phyloP scores from a whole-genome alignment of 2,113 vertebrate species.

The Suricata suricatta region DNA sequence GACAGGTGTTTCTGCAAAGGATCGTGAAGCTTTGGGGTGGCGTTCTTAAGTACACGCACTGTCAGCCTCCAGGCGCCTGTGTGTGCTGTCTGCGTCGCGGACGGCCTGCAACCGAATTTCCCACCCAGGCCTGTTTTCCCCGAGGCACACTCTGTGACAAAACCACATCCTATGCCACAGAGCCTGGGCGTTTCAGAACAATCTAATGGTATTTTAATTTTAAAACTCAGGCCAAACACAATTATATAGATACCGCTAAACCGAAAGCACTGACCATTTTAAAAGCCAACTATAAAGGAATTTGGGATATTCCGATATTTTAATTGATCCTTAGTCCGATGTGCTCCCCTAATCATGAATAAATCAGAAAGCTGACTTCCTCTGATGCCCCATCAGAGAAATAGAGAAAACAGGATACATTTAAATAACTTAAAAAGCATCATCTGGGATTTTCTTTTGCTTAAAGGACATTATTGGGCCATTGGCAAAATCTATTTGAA shows the following conservation, averaged over 20 bases:
- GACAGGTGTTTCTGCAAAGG: conserved; percentile 50
- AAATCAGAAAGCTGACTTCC: conserved; percentile 40
- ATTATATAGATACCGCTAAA: background rate
- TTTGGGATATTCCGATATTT: conserved; percentile 54
- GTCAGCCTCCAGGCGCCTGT: background rate
- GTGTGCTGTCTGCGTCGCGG: background rate
- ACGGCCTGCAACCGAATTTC: conserved; percentile 21
- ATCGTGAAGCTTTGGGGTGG: background rate
- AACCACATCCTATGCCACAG: conserved; percentile 16
- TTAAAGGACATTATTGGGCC: conserved; percentile 18
- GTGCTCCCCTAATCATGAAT: conserved; percentile 22
- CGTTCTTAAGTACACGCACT: background rate
- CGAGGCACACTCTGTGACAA: background rate
- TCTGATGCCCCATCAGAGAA: conserved; percentile 11
- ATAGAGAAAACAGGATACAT: conserved; percentile 23
- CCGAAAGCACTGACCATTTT: background rate
- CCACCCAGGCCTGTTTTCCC: background rate
- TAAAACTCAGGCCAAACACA: conserved; percentile 42
- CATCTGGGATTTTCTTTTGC: conserved; percentile 27
- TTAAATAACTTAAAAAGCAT: conserved; percentile 3
- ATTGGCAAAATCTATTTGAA: conserved; percentile 40
- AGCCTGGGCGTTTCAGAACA: conserved; percentile 42
- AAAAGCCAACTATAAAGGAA: conserved; percentile 20
- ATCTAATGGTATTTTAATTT: conserved; percentile 68
- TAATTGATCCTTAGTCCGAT: conserved; percentile 19